Conservation (phyloP, 2,113 vertebrate genomes). For the Gobiocypris rarus region DNA sequence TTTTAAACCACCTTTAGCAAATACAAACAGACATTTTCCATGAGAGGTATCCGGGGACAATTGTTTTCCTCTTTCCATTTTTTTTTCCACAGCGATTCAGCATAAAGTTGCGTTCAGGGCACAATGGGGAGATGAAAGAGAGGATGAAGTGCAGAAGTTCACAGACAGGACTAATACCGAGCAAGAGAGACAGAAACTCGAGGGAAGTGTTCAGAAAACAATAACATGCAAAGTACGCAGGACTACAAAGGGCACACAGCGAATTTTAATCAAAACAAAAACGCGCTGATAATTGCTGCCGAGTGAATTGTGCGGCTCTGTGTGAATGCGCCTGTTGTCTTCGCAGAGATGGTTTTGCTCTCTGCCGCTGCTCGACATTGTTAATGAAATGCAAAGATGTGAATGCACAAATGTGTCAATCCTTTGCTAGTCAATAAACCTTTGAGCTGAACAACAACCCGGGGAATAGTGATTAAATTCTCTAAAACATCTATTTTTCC, state of each 20-base stretch:
- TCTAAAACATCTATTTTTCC: not conserved
- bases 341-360: not conserved
- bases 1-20: slow-evolving; percentile 15
- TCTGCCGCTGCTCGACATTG: not conserved
- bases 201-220: slow-evolving; percentile 25
- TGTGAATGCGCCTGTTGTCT: slow-evolving; percentile 5
- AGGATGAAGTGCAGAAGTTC: slow-evolving; percentile 15
- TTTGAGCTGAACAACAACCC: slow-evolving; percentile 24
- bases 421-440: slow-evolving; percentile 37
- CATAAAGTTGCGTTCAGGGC: slow-evolving; percentile 1
- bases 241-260: slow-evolving; percentile 20
- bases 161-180: slow-evolving; percentile 25
- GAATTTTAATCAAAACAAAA: slow-evolving; percentile 40
- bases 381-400: slow-evolving; percentile 36
- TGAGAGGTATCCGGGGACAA: slow-evolving; percentile 7
- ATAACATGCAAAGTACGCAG: slow-evolving; percentile 11
- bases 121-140: slow-evolving; percentile 1
- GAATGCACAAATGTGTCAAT: slow-evolving; percentile 18
- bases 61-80: not conserved
- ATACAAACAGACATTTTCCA: slow-evolving; percentile 33
- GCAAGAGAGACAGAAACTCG: slow-evolving; percentile 8
- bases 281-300: slow-evolving; percentile 20
- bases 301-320: slow-evolving; percentile 27
- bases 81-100: not conserved
- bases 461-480: slow-evolving; percentile 13